Conservation (phyloP, 35 echinoderm and acorn worm species). For the Apostichopus japonicus region DNA sequence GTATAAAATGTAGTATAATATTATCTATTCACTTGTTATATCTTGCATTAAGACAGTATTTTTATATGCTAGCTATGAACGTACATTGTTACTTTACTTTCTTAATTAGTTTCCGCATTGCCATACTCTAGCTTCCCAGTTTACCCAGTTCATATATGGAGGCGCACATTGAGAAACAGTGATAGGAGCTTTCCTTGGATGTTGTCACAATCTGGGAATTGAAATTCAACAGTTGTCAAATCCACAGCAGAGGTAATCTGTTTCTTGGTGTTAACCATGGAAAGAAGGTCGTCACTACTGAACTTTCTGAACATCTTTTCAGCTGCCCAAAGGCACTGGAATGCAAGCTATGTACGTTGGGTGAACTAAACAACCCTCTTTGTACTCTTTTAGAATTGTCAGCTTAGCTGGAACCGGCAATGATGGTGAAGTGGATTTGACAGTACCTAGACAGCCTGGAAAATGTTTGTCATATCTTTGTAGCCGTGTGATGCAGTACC, state of each 20-base stretch:
- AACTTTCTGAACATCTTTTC: slow-evolving; percentile 13
- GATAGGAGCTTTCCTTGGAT: neutral
- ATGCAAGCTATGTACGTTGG: neutral
- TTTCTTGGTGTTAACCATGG: neutral
- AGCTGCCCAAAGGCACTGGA: neutral
- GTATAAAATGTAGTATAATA: no score
- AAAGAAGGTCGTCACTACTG: neutral
- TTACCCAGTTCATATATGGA: no score
- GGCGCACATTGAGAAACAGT: no score
- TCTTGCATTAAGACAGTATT: no score
- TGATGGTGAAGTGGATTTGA: neutral
- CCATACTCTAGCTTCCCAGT: no score
- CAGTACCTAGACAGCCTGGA: neutral
- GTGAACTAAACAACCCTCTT: neutral
- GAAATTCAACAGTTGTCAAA: neutral
- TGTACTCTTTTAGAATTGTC: neutral
- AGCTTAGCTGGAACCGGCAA: neutral
- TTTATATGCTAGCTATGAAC: no score
- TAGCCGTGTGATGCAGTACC: neutral
- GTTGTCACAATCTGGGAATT: neutral
- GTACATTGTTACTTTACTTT: no score
- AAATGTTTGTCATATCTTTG: no score
- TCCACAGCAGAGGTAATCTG: neutral
- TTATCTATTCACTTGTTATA: no score
- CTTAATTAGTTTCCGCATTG: no score